phyloP scores from a whole-genome alignment of 1,140 invertebrate genomes.

The Drosophila parvula region DNA sequence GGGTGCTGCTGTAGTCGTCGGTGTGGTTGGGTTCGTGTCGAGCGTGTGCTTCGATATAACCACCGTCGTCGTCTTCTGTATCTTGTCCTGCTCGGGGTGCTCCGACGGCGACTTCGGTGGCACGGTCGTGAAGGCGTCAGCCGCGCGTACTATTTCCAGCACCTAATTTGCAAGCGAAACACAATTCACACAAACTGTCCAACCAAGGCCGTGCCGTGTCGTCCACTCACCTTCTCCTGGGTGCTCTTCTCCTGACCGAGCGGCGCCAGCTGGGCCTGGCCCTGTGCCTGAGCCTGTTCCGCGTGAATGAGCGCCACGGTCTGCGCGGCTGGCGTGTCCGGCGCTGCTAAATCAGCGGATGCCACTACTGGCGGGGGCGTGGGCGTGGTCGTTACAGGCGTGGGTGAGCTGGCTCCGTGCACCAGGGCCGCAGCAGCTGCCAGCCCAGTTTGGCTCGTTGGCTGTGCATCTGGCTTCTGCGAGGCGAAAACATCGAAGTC shows the following conservation, averaged over 20 bases:
- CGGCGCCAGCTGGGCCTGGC: conserved; percentile 82
- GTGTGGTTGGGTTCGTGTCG: conserved; percentile 81
- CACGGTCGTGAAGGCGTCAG: conserved; percentile 90
- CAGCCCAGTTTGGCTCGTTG: conserved; percentile 63
- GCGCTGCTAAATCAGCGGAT: conserved; percentile 40
- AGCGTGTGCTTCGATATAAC: conserved; percentile 96
- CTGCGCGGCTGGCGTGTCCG: conserved; percentile 61
- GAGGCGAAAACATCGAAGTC: conserved; percentile 80
- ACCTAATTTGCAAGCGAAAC: conserved; percentile 86
- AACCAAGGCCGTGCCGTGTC: conserved; percentile 27
- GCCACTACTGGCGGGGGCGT: conserved; percentile 21
- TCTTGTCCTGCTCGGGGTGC: conserved; percentile 87
- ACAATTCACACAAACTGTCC: conserved; percentile 14
- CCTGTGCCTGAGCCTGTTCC: conserved; percentile 51
- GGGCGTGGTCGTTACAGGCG: conserved; percentile 39
- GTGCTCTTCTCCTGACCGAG: conserved; percentile 89
- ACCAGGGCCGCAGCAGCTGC: conserved; percentile 75
- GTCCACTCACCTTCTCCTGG: conserved; percentile 89
- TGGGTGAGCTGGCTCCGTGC: conserved; percentile 61
- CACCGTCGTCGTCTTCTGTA: conserved; percentile 95
- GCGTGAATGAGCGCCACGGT: conserved; percentile 76
- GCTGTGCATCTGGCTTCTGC: conserved; percentile 66
- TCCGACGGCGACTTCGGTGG: conserved; percentile 92
- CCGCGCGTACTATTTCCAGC: conserved; percentile 94
- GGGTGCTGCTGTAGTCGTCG: conserved; percentile 58